Evolutionary conservation across 1,140 invertebrate species (phyloP).

Genomic region (Melitaea cinxia): DNA sequence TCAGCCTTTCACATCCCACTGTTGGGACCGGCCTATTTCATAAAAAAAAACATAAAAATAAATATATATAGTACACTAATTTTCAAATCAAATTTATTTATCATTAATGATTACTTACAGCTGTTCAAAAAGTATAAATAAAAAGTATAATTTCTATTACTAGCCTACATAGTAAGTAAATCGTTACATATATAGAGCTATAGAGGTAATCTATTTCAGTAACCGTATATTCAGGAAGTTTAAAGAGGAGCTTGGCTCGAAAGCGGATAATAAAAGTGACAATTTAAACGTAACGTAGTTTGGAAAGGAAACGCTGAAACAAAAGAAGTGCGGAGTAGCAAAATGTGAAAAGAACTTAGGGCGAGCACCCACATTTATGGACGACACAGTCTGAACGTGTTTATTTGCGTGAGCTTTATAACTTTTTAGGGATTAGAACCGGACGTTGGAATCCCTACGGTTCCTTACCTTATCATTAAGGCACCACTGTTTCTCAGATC

Average conservation of each 20-base stretch:
- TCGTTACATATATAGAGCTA: constrained; percentile 4
- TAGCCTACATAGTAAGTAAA: neutral
- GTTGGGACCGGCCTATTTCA: too few relatives aligned
- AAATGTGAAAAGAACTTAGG: constrained; percentile 36
- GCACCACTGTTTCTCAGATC: too few relatives aligned
- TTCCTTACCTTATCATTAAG: too few relatives aligned
- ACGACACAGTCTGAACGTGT: constrained; percentile 11
- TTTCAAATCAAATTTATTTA: too few relatives aligned
- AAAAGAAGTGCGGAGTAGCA: constrained; percentile 58
- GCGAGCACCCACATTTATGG: constrained; percentile 20
- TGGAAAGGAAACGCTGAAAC: constrained; percentile 58
- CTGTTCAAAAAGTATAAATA: neutral
- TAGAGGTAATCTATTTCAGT: constrained; percentile 20
- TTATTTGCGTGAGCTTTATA: neutral
- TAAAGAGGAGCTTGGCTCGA: constrained; percentile 38
- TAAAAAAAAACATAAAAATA: too few relatives aligned
- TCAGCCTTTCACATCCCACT: too few relatives aligned
- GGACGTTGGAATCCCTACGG: neutral
- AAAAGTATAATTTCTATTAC: neutral
- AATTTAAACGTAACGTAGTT: constrained; percentile 62
- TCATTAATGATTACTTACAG: too few relatives aligned
- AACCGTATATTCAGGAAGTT: constrained; percentile 25
- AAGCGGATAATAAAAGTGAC: constrained; percentile 65
- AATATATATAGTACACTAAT: too few relatives aligned
- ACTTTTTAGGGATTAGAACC: neutral